Percentiles rank a stretch among this genome's conserved stretches.
Conservation (phyloP, 2,113 vertebrate genomes). For the Centropus unirufus region DNA sequence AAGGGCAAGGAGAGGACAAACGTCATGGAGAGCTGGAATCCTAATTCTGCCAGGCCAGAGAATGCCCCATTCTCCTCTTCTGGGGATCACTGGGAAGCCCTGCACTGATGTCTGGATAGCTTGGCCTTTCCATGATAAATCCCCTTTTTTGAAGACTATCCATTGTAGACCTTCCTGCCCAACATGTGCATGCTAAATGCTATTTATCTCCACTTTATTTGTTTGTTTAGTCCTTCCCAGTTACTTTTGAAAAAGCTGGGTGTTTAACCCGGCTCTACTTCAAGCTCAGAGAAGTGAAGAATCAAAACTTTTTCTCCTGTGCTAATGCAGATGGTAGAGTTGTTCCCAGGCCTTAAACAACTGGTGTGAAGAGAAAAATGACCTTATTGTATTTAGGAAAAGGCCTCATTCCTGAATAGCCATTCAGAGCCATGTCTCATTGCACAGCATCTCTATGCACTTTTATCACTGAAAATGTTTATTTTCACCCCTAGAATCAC, state of each 20-base stretch:
- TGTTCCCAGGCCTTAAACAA: background rate
- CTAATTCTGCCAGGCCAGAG: background rate
- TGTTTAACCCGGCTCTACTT: background rate
- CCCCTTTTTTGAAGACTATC: background rate
- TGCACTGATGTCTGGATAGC: background rate
- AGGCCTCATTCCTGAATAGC: background rate
- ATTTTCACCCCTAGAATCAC: background rate
- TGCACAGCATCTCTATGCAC: background rate
- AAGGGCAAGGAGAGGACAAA: conserved; percentile 35
- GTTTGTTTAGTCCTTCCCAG: background rate
- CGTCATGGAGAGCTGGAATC: background rate
- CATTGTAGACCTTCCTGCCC: background rate
- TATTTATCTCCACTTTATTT: background rate
- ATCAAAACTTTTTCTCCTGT: background rate
- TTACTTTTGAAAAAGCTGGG: background rate
- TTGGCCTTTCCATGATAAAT: background rate
- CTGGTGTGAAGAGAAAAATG: background rate
- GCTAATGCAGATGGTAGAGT: background rate
- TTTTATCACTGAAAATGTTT: background rate
- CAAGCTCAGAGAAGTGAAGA: background rate
- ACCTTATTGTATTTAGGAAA: background rate
- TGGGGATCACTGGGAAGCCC: background rate
- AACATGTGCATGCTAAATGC: background rate
- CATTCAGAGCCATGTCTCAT: background rate
- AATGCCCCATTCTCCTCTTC: background rate